These are phyloP conservation scores for Phainopepla nitens DNA, from an alignment of 2,113 vertebrate species.

Conservation along the genomic window DNA sequence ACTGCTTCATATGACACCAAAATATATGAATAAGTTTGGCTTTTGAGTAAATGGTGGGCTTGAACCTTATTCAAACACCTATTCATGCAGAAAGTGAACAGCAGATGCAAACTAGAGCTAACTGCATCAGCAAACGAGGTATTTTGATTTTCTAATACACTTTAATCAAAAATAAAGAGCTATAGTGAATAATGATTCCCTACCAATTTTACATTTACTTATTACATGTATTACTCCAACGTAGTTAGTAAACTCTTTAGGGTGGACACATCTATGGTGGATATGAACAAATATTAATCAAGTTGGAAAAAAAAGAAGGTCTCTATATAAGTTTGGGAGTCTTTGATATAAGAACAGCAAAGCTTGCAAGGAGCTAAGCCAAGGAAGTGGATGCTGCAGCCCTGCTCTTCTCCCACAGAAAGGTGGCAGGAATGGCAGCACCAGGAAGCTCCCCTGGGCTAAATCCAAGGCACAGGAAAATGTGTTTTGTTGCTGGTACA, in stretches of 20 bases:
- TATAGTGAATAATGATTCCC: neutral
- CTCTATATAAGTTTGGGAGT: neutral
- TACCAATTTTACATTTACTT: neutral
- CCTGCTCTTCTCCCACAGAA: neutral
- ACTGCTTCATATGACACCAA: neutral
- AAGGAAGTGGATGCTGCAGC: neutral
- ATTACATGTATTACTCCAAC: neutral
- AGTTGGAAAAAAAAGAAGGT: neutral
- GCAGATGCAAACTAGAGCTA: neutral
- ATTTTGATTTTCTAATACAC: neutral
- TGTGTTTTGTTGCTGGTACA: neutral
- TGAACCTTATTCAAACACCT: neutral
- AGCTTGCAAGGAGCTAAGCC: neutral
- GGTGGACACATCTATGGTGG: neutral
- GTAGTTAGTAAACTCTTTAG: neutral
- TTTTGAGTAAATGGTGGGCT: neutral
- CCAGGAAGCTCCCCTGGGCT: neutral
- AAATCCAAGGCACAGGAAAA: neutral
- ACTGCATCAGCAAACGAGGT: neutral
- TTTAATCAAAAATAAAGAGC: neutral
- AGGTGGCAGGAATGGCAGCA: neutral
- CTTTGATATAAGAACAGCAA: neutral
- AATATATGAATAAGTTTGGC: neutral
- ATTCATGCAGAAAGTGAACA: neutral
- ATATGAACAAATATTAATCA: neutral